phyloP scores from a whole-genome alignment of 1,140 invertebrate species.

The Hyles euphorbiae region DNA sequence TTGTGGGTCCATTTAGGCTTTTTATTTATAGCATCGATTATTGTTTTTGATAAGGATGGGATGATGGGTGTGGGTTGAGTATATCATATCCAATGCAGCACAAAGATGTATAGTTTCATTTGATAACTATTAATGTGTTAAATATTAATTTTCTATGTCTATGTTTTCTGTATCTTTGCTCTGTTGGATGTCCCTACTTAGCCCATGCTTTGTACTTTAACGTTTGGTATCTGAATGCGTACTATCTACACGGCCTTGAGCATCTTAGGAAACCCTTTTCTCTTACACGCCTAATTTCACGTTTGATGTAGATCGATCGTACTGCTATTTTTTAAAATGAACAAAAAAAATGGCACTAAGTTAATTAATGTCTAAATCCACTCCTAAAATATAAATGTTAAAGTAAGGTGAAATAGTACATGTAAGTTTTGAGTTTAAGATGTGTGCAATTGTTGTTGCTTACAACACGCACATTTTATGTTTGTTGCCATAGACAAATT shows the following conservation, averaged over 20 bases:
- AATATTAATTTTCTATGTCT: no score
- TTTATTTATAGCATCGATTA: no score
- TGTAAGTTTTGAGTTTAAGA: constrained; percentile 44
- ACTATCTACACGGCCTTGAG: constrained; percentile 2
- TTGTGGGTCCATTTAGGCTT: no score
- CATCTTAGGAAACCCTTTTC: constrained; percentile 2
- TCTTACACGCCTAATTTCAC: constrained; percentile 2
- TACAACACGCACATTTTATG: constrained; percentile 17
- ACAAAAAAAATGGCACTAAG: constrained; percentile 33
- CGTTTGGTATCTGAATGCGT: neutral
- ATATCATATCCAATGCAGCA: no score
- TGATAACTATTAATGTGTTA: no score
- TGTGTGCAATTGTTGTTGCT: constrained; percentile 67
- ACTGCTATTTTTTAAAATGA: neutral
- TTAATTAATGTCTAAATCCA: constrained; percentile 69
- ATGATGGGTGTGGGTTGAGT: no score
- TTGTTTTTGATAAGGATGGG: no score
- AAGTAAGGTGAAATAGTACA: constrained; percentile 51
- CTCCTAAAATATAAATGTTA: constrained; percentile 46
- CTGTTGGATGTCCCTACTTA: no score
- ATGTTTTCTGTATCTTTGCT: no score
- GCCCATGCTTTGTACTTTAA: neutral
- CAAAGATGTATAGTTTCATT: no score
- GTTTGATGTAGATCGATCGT: neutral
- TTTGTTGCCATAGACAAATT: constrained; percentile 42